Conservation (phyloP, 35 echinoderm and acorn worm species). For the Diadema setosum region DNA sequence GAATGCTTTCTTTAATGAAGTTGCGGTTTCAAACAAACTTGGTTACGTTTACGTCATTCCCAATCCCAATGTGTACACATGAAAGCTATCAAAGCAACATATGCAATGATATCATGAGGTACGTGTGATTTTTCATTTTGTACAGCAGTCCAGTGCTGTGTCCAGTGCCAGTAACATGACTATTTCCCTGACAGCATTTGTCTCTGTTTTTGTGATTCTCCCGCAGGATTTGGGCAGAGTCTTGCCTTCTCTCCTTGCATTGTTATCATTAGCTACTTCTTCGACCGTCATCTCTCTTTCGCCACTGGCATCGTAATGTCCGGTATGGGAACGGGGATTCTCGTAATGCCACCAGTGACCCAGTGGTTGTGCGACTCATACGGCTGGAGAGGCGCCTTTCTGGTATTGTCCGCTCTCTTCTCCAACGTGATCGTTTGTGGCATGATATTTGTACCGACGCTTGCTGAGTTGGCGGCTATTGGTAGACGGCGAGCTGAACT, state of each 20-base stretch:
- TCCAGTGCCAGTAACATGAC: too few species aligned
- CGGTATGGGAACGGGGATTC: constrained; percentile 20
- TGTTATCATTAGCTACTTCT: neutral
- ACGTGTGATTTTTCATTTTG: too few species aligned
- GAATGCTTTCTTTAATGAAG: too few species aligned
- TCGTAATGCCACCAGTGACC: constrained; percentile 23
- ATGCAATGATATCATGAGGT: too few species aligned
- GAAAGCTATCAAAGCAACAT: too few species aligned
- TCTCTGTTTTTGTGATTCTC: neutral
- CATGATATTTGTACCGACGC: neutral
- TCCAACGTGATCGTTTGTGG: neutral
- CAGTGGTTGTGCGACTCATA: constrained; percentile 6
- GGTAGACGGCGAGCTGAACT: neutral
- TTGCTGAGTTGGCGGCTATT: neutral
- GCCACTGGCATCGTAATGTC: neutral
- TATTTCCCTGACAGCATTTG: too few species aligned
- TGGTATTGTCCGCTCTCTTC: neutral
- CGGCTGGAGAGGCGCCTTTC: constrained; percentile 12
- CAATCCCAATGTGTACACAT: too few species aligned
- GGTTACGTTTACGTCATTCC: too few species aligned
- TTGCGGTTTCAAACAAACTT: too few species aligned
- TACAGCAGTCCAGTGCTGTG: too few species aligned
- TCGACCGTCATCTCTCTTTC: neutral
- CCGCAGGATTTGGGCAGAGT: neutral
- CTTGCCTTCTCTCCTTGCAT: neutral